Evolutionary conservation across 2,797 vertebrate species (phyloP).

Genomic region (Gymnothorax reevesii): DNA sequence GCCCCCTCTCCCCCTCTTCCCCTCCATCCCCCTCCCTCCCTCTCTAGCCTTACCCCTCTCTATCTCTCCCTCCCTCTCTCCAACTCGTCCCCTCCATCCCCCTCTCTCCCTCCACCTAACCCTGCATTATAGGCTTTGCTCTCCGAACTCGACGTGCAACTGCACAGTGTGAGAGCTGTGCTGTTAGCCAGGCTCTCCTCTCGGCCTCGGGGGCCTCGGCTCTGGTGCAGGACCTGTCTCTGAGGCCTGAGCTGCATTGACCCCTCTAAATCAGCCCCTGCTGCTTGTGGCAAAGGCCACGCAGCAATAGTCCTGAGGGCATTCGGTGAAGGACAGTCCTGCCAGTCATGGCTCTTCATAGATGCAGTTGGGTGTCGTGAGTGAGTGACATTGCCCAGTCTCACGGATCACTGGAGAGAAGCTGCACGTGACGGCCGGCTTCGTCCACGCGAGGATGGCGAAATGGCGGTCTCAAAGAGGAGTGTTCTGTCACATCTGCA

Average conservation of each 20-base stretch:
- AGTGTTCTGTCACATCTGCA: not conserved
- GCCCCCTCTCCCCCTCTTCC: conserved; percentile 15
- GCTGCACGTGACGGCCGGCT: not conserved
- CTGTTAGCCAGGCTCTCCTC: not conserved
- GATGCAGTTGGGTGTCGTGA: not conserved
- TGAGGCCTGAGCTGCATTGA: not conserved
- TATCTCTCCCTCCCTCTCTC: conserved; percentile 1
- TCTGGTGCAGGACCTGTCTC: not conserved
- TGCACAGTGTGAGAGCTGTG: not conserved
- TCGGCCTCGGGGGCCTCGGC: not conserved
- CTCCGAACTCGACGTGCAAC: not conserved
- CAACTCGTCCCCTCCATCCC: not conserved
- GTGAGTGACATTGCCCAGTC: not conserved
- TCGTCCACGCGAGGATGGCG: conserved; percentile 7
- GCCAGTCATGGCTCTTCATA: conserved; percentile 13
- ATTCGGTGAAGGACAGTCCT: not conserved
- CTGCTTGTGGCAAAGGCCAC: not conserved
- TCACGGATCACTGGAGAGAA: not conserved
- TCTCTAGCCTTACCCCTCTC: not conserved
- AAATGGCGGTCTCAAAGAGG: not conserved
- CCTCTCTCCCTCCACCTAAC: not conserved
- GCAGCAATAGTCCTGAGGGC: not conserved
- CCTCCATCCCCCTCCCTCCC: not conserved
- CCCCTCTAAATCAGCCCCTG: not conserved
- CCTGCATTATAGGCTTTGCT: not conserved